phyloP scores from a whole-genome alignment of 1,140 invertebrate species.

The Arion vulgaris region DNA sequence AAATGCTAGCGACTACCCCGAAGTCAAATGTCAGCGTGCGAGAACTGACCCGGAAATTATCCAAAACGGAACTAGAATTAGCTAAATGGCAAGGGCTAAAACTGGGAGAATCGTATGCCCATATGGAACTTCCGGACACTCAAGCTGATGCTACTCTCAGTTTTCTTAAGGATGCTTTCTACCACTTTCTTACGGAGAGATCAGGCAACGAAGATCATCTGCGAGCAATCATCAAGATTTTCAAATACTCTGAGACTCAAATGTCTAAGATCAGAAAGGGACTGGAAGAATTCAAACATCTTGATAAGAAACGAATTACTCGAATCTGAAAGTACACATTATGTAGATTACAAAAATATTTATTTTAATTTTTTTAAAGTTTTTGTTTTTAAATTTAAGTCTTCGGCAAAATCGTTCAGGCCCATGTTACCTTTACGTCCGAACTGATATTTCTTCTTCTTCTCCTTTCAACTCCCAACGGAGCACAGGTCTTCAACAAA shows the following conservation, averaged over 20 bases:
- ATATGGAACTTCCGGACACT: slow-evolving; percentile 54
- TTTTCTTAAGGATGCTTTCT: slow-evolving; percentile 64
- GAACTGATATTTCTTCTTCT: too few relatives aligned
- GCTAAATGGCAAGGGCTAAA: slow-evolving; percentile 63
- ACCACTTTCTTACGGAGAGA: slow-evolving; percentile 55
- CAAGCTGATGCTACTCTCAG: slow-evolving; percentile 58
- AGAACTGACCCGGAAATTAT: slow-evolving; percentile 57
- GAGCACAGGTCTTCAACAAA: too few relatives aligned
- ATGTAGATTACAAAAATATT: too few relatives aligned
- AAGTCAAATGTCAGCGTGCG: slow-evolving; percentile 45
- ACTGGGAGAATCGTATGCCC: slow-evolving; percentile 58
- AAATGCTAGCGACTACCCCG: slow-evolving; percentile 45
- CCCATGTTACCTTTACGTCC: too few relatives aligned
- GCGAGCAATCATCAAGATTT: slow-evolving; percentile 62
- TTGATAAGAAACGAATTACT: slow-evolving; percentile 7
- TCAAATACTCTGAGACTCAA: slow-evolving; percentile 58
- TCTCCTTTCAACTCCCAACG: too few relatives aligned
- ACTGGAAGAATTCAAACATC: slow-evolving; percentile 12
- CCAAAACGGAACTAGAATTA: slow-evolving; percentile 56
- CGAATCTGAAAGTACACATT: too few relatives aligned
- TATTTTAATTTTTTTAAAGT: too few relatives aligned
- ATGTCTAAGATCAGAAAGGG: slow-evolving; percentile 53
- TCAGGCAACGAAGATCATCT: slow-evolving; percentile 56
- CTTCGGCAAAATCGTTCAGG: too few relatives aligned
- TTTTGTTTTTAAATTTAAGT: too few relatives aligned